Conservation (phyloP, 64 coral and sea anemone genomes). For the Pocillopora damicornis region DNA sequence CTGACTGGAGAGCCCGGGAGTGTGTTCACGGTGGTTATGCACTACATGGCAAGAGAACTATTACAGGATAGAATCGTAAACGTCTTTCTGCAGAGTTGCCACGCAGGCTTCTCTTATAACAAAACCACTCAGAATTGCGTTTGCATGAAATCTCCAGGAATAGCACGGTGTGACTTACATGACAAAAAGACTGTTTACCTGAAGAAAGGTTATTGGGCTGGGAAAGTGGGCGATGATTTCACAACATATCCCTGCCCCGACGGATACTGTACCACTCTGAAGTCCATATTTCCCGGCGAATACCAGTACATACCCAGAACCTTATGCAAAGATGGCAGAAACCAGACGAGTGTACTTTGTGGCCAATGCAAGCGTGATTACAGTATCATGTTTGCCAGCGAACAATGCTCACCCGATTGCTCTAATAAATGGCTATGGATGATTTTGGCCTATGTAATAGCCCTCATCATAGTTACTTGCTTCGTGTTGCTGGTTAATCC, state of each 20-base stretch:
- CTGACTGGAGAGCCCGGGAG: not conserved
- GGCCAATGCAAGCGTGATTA: conserved; percentile 56
- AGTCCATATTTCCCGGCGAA: not conserved
- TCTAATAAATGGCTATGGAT: not conserved
- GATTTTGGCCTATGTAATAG: not conserved
- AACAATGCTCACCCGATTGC: conserved; percentile 40
- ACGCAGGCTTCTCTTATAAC: conserved; percentile 10
- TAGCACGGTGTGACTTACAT: conserved; percentile 29
- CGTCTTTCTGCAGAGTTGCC: conserved; percentile 26
- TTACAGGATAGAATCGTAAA: conserved; percentile 3
- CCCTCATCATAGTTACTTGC: not conserved
- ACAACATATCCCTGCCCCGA: conserved; percentile 57
- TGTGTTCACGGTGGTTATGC: not conserved
- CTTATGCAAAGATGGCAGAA: conserved; percentile 49
- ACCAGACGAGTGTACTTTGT: conserved; percentile 51
- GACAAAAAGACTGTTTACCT: conserved; percentile 51
- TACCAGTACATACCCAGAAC: conserved; percentile 44
- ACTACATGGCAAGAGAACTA: not conserved
- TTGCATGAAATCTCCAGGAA: conserved; percentile 50
- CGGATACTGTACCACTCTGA: conserved; percentile 41
- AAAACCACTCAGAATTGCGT: not conserved
- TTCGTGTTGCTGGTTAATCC: not conserved
- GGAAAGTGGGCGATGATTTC: conserved; percentile 47
- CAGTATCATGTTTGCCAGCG: conserved; percentile 57
- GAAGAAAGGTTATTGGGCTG: conserved; percentile 78